phyloP scores from a whole-genome alignment of 2,113 vertebrate genomes.

The Tragulus kanchil region DNA sequence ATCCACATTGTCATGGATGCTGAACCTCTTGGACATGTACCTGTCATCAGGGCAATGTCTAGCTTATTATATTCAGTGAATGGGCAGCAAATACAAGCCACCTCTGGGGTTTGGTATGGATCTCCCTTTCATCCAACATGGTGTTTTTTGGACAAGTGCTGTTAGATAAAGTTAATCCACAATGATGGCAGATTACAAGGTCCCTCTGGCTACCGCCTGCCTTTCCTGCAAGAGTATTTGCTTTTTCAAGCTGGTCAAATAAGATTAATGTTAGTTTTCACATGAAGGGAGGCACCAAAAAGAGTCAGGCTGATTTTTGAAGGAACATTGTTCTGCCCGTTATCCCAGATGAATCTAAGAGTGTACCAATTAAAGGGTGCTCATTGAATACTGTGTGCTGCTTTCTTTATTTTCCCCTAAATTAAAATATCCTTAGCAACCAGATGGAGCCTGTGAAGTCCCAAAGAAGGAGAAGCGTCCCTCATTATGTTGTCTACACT shows the following conservation, averaged over 20 bases:
- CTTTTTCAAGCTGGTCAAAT: slow-evolving; percentile 48
- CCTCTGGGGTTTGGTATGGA: slow-evolving; percentile 26
- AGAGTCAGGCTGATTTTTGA: neutral
- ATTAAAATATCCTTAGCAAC: slow-evolving; percentile 53
- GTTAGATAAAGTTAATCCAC: slow-evolving; percentile 53
- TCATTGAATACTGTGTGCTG: neutral
- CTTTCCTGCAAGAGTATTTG: slow-evolving; percentile 56
- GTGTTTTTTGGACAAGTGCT: slow-evolving; percentile 32
- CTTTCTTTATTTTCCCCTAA: slow-evolving; percentile 43
- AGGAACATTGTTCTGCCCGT: neutral
- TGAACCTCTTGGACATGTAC: slow-evolving; percentile 28
- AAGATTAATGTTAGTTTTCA: slow-evolving; percentile 47
- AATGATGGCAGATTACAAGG: slow-evolving; percentile 26
- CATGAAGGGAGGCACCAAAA: neutral
- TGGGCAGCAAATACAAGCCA: neutral
- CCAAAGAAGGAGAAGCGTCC: neutral
- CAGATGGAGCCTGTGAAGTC: slow-evolving; percentile 11
- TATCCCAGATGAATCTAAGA: slow-evolving; percentile 21
- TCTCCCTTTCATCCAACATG: slow-evolving; percentile 51
- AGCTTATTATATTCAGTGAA: slow-evolving; percentile 40
- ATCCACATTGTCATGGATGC: slow-evolving; percentile 39
- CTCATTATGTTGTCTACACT: neutral
- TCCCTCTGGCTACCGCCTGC: neutral
- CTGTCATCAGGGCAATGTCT: slow-evolving; percentile 33
- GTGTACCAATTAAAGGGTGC: neutral